phyloP scores from a whole-genome alignment of 2,888 invertebrate genomes.

The Calameuta pallipes region DNA sequence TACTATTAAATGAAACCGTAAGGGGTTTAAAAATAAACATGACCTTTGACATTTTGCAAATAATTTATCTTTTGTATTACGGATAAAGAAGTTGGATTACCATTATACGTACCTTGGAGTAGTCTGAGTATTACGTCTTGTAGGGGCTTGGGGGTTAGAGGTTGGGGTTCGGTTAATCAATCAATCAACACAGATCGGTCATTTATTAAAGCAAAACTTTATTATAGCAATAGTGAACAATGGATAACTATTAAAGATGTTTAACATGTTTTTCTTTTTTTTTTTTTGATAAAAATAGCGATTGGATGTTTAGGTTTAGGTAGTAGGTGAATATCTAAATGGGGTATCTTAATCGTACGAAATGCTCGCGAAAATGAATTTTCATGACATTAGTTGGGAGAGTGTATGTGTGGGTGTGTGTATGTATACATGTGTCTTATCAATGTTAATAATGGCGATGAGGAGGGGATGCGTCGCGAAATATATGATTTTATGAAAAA shows the following conservation, averaged over 20 bases:
- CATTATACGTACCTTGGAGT: neutral
- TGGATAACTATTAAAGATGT: slow-evolving; percentile 63
- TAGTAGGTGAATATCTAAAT: slow-evolving; percentile 24
- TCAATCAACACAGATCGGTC: slow-evolving; percentile 32
- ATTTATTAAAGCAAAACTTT: slow-evolving; percentile 65
- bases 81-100: neutral
- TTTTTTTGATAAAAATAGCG: slow-evolving; percentile 62
- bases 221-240: slow-evolving; percentile 66
- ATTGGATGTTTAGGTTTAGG: slow-evolving; percentile 56
- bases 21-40: neutral
- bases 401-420: neutral
- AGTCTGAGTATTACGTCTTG: neutral
- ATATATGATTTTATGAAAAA: neutral
- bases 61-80: neutral
- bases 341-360: slow-evolving; percentile 42
- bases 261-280: slow-evolving; percentile 55
- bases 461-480: neutral
- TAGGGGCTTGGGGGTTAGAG: neutral
- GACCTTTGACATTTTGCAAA: neutral
- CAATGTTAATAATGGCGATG: neutral
- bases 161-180: neutral
- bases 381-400: slow-evolving; percentile 24
- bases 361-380: slow-evolving; percentile 38
- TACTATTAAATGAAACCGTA: no score
- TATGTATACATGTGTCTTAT: neutral